Base-by-base conservation (phyloP, 2,888 invertebrate genomes). In the Oscheius sp. region DNA sequence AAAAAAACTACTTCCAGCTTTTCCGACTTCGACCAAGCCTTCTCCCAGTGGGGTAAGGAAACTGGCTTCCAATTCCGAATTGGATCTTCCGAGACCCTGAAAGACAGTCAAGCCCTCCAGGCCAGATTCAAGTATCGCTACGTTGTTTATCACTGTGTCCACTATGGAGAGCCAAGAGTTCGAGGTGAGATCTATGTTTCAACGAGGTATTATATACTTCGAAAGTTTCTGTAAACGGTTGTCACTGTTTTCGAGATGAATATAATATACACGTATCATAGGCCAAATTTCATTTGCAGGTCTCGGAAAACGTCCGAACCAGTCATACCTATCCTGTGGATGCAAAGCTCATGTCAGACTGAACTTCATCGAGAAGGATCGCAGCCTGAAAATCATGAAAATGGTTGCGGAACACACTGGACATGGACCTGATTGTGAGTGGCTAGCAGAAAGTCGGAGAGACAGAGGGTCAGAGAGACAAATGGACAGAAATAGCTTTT, bases 141-240 rank as follows among this genome's bases (percentile, higher is more conserved):
- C 76, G 85, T 87, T 55, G 88, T 88, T 48, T 88, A 76, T 68
- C 87, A 88, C 70, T 88, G 88, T 74, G 83, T 84, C 1, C 84
- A 85, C 72, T 88, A 84, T 60, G 88, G 88, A n/a, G 60, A 78
- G 9, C 88, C 88, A 1, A 66, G 88, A 29, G 84, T 79, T 76
- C 75, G 88, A 80, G 88, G 88, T 87, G 4, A 66, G 76, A 76
- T 5, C n/a, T 35, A 1, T n/a, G 13, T 21, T 53, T 53, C 53
- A 53, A n/a, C 3, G 13, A 3, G 21, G 0, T 0, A 5, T 42
- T 42, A 42, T 42, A 42, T 3, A 42, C 0, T 7, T 2, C 50
- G 29, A n/a, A 60, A 7, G 0, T 1, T 53, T 1, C 29, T 53
- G 21, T 21, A 21, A 21, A 21, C 21, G 21, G 21, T 21, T 21